These are phyloP conservation scores for Neolamprologus fasciatus DNA, from an alignment of 2,113 vertebrate species.

Conservation along the genomic window DNA sequence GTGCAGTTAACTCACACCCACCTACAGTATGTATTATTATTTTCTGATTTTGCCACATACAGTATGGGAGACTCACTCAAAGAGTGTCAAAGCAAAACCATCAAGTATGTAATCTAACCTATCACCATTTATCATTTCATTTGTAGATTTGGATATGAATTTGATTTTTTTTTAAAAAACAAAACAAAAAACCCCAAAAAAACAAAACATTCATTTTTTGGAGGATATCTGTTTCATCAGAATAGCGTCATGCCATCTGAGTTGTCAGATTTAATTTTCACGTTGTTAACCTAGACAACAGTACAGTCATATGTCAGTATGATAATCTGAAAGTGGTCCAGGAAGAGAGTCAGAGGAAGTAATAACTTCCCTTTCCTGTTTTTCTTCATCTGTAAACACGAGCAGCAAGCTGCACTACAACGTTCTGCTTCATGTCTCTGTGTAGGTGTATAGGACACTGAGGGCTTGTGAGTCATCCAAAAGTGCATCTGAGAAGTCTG, in stretches of 20 bases:
- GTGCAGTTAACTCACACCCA: conserved; percentile 5
- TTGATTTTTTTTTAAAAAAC: not conserved
- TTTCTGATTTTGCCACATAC: not conserved
- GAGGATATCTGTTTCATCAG: not conserved
- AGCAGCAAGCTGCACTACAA: not conserved
- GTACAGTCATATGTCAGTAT: not conserved
- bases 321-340: not conserved
- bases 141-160: not conserved
- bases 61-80: not conserved
- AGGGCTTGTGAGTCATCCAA: conserved; percentile 41
- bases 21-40: not conserved
- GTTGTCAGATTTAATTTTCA: not conserved
- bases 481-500: conserved; percentile 36
- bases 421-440: not conserved
- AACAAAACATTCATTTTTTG: not conserved
- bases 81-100: not conserved
- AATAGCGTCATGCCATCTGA: not conserved
- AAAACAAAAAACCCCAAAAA: fast-evolving
- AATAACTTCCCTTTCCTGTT: conserved; percentile 5
- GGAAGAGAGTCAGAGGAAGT: not conserved
- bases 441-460: conserved; percentile 10
- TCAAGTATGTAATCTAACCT: not conserved
- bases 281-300: not conserved
- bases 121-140: not conserved
- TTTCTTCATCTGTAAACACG: not conserved